Evolutionary conservation across 2,113 vertebrate genomes (phyloP), one percentile per base, ranked within the genome.

Genomic region (Albula glossodonta): DNA sequence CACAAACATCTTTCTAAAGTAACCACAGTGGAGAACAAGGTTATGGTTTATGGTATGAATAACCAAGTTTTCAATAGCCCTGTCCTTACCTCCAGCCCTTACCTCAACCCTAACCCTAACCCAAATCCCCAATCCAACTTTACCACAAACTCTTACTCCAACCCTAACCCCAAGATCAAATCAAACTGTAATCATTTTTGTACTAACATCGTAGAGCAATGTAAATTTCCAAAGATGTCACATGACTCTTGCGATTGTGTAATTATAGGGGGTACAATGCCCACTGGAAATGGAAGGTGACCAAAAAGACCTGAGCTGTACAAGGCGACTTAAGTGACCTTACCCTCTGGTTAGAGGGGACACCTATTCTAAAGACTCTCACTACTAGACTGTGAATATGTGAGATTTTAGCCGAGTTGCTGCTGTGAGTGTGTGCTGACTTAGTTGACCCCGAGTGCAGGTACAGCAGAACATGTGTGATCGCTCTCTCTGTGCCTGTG

Each of bases 401-500:
- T 3, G 17, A n/a, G 12, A 56, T 9, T 70, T 13, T 2, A 70
- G 19, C 17, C 22, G 63, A n/a, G 63, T 17, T 3, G 22, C 63
- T 11, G 31, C 31, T 1, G 31, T 41, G 10, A 6, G 11, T 10
- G 11, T 15, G 56, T 12, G 56, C 56, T 15, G 11, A 60, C 3
- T 60, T 15, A 60, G 56, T 12, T 3, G 53, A 56, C 53, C 53
- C 53, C 53, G 12, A 10, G 53, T 12, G 53, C 8, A 56, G 53
- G 53, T 10, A 12, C 53, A 12, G 12, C 53, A 7, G 53, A 3
- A 56, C 12, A 7, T 56, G 57, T 60, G 57, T 66, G 60, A 66
- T 66, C 5, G 70, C 17, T 10, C n/a, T 22, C 22, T 31, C 22
- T 74, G 2, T 70, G 25, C 83, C 19, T 85, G 87, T 81, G 87